These are phyloP conservation scores for Nesospiza acunhae DNA, from an alignment of 2,113 vertebrate species.

Conservation along the genomic window DNA sequence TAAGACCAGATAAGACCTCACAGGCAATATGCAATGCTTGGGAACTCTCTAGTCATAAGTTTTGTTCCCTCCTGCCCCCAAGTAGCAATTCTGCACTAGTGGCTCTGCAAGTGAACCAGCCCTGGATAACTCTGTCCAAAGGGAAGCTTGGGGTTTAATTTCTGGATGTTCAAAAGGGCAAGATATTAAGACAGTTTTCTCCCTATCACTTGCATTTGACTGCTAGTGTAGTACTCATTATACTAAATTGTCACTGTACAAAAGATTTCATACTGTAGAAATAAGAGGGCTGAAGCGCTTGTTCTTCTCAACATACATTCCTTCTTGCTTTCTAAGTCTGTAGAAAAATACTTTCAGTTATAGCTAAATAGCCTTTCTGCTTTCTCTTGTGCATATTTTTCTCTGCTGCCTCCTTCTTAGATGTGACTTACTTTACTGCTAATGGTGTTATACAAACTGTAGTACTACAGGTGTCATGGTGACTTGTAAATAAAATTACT, in stretches of 20 bases:
- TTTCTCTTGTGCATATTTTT: conserved; percentile 5
- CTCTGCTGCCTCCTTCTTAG: conserved; percentile 26
- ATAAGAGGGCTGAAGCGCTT: conserved; percentile 23
- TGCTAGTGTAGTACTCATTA: not conserved
- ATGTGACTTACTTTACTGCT: conserved; percentile 41
- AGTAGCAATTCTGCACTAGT: not conserved
- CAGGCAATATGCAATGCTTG: not conserved
- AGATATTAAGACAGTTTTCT: not conserved
- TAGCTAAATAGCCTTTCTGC: not conserved
- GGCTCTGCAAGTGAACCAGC: not conserved
- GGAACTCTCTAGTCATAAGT: not conserved
- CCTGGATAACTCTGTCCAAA: not conserved
- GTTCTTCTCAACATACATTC: not conserved
- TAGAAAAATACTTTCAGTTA: conserved; percentile 6
- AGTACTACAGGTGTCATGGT: conserved; percentile 41
- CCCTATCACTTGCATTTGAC: not conserved
- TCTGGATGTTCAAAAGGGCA: not conserved
- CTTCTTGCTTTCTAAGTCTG: not conserved
- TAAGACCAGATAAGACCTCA: not conserved
- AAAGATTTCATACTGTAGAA: not conserved
- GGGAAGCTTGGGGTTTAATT: not conserved
- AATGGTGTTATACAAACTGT: conserved; percentile 35
- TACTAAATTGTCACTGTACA: not conserved
- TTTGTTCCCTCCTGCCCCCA: not conserved
- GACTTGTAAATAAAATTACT: conserved; percentile 57